These are phyloP conservation scores for Dexiosoma caninum DNA, from an alignment of 2,888 invertebrate genomes.

Conservation along the genomic window DNA sequence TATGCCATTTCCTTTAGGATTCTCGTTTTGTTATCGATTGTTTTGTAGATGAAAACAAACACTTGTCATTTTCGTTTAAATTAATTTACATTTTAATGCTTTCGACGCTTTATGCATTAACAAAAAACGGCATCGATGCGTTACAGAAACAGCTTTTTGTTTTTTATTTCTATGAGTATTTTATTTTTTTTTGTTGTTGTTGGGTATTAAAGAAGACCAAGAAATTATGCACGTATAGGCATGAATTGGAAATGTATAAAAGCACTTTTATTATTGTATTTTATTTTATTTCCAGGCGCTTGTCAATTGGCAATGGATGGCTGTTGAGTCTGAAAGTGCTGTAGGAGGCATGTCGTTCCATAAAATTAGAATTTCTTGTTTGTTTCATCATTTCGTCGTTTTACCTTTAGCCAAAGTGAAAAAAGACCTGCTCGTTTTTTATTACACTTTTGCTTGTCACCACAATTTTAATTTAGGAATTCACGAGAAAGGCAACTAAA, in stretches of 20 bases:
- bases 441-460: slow-evolving; percentile 23
- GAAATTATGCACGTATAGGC: slow-evolving; percentile 55
- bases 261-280: slow-evolving; percentile 22
- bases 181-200: too few relatives aligned
- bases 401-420: slow-evolving; percentile 14
- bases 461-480: slow-evolving; percentile 54
- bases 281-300: slow-evolving; percentile 20
- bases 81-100: slow-evolving; percentile 63
- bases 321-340: slow-evolving; percentile 29
- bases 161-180: too few relatives aligned
- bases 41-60: slow-evolving; percentile 41
- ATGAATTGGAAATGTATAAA: slow-evolving; percentile 52
- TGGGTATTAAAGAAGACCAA: slow-evolving; percentile 5
- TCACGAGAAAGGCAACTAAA: slow-evolving; percentile 33
- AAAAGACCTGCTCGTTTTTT: slow-evolving; percentile 23
- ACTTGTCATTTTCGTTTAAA: slow-evolving; percentile 62
- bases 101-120: slow-evolving; percentile 57
- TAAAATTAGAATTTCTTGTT: slow-evolving; percentile 36
- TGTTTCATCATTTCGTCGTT: slow-evolving; percentile 1
- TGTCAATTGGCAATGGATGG: background rate
- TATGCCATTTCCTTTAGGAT: slow-evolving; percentile 30
- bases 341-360: slow-evolving; percentile 43
- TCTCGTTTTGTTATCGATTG: slow-evolving; percentile 48
- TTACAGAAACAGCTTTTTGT: slow-evolving; percentile 24
- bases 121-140: slow-evolving; percentile 3